Evolutionary conservation across 2,797 vertebrate species (phyloP), one percentile per base, ranked within the genome.

Genomic region (Malurus splendens): DNA sequence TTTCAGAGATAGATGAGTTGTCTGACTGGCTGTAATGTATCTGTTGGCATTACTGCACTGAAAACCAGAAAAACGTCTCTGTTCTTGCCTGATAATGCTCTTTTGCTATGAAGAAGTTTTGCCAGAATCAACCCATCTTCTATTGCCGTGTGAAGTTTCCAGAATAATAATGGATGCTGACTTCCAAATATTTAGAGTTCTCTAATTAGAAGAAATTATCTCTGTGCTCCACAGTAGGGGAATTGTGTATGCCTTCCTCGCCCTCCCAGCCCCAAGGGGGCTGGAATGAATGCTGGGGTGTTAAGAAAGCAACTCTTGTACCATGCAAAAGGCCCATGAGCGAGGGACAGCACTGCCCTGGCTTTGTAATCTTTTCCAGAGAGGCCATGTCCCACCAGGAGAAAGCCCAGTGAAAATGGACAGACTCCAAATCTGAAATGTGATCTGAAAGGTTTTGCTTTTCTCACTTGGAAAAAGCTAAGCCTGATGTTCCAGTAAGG

Each of bases 161-260:
- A 93, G 44, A 87, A 89, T 90, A 95, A 94, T 88, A 93, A 72
- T 16, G 38, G 73, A 59, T 86, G 71, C 52, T 82, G 86, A 59
- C 39, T 89, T 93, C 59, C 87, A 93, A 92, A 94, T 93, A 94
- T 94, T 95, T 95, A 39, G 72, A 87, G 41, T 93, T 90, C 89
- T 59, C 79, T 78, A 60, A 87, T 80, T 68, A 75, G 61, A 73
- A 76, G 60, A 67, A 88, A 59, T 80, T 38, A 25, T 61, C 75
- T 84, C 23, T 25, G n/a, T 51, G 50, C 71, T 87, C 38, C 36
- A 1, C 81, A 71, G 91, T 38, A 74, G 86, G 80, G 78, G 60
- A 79, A 64, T 14, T 79, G 19, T 36, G 18, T 59, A 30, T n/a
- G 6, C 60, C 36, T 89, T 62, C 57, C 66, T 75, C 2, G 0